A percentile compares a stretch with the other conserved stretches of the same genome.
Conservation (phyloP, 2,797 vertebrate genomes). For the Anguilla marmorata region DNA sequence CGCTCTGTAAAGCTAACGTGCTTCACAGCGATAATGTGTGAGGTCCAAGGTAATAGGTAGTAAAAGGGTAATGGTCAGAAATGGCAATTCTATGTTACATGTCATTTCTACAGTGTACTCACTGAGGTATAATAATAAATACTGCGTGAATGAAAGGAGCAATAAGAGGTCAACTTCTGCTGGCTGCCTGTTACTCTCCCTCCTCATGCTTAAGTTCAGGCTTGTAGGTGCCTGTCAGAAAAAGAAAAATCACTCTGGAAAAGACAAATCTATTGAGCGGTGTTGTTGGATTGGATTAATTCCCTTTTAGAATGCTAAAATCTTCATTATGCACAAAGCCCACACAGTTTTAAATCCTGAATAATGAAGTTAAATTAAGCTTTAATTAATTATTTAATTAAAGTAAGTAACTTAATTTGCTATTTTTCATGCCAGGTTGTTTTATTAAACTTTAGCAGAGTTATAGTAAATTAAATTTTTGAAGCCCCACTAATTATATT, state of each 20-base stretch:
- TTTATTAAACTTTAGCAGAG: neutral
- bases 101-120: too few relatives aligned
- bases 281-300: neutral
- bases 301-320: neutral
- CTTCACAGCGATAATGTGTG: neutral
- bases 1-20: neutral
- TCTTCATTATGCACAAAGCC: neutral
- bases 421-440: neutral
- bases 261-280: neutral
- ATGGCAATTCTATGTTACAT: neutral
- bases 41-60: neutral
- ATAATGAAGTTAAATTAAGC: neutral
- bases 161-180: neutral
- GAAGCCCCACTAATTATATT: neutral
- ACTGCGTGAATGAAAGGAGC: neutral
- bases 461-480: neutral
- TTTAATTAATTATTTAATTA: neutral
- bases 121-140: neutral
- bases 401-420: neutral
- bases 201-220: too few relatives aligned
- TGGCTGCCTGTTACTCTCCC: neutral
- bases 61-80: neutral
- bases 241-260: neutral
- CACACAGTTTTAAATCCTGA: constrained; percentile 3
- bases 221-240: neutral